Percentiles rank a stretch among this genome's conserved stretches.
Conservation (phyloP, 2,888 invertebrate species). For the Cactoblastis cactorum region DNA sequence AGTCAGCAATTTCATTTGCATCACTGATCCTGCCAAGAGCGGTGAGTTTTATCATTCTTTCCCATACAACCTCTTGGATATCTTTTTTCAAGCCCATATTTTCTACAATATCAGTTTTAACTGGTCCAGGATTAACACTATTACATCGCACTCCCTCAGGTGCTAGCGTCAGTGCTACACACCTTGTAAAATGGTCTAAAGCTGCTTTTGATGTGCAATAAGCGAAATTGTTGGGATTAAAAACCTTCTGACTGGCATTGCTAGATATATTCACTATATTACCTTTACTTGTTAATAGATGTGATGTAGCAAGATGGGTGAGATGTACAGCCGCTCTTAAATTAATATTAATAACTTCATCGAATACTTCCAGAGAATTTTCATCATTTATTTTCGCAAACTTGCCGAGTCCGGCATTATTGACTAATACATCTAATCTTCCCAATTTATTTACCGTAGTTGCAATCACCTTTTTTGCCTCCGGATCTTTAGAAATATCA, state of each 20-base stretch:
- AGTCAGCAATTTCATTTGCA: constrained; percentile 32
- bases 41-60: constrained; percentile 62
- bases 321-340: constrained; percentile 84
- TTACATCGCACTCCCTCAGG: constrained; percentile 87
- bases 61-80: neutral
- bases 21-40: constrained; percentile 88
- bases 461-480: constrained; percentile 59
- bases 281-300: constrained; percentile 85
- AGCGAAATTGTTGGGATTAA: constrained; percentile 21
- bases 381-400: constrained; percentile 20
- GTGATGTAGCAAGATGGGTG: constrained; percentile 87
- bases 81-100: constrained; percentile 17
- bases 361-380: constrained; percentile 16
- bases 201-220: constrained; percentile 88
- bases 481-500: constrained; percentile 23
- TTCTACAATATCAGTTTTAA: constrained; percentile 30
- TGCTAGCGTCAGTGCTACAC: constrained; percentile 89
- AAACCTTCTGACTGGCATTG: constrained; percentile 37
- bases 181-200: constrained; percentile 92
- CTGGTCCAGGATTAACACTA: constrained; percentile 84
- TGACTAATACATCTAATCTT: constrained; percentile 84
- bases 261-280: constrained; percentile 93
- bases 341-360: constrained; percentile 84
- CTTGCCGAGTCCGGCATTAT: constrained; percentile 41
- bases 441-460: constrained; percentile 82